These are phyloP conservation scores for Tupaia chinensis DNA, from an alignment of 2,113 vertebrate species.

Conservation along the genomic window DNA sequence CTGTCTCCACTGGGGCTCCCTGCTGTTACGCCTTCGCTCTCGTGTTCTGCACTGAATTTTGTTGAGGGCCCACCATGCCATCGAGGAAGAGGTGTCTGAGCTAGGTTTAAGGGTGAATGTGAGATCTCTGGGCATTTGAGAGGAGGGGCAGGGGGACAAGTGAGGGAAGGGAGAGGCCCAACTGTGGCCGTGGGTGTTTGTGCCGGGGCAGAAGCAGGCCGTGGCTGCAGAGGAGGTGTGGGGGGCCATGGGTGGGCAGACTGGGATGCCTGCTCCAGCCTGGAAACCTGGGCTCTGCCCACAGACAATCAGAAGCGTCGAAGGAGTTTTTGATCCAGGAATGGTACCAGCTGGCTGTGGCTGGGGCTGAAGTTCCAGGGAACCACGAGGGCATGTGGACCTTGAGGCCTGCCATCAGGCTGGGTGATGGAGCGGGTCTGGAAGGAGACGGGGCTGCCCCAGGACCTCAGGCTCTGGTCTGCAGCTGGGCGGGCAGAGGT, in stretches of 20 bases:
- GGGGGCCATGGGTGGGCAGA: not conserved
- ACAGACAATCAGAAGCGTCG: not conserved
- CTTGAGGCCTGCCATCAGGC: rapidly evolving
- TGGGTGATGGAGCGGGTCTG: not conserved
- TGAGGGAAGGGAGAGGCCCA: not conserved
- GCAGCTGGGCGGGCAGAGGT: rapidly evolving
- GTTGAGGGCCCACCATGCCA: not conserved
- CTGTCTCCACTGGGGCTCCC: too few relatives aligned
- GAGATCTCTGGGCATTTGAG: not conserved
- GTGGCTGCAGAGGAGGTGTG: not conserved
- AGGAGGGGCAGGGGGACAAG: too few relatives aligned
- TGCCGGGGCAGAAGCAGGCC: not conserved
- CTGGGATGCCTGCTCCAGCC: too few relatives aligned
- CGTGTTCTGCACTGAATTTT: too few relatives aligned
- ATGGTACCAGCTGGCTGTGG: not conserved
- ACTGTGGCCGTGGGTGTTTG: not conserved
- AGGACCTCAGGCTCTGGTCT: too few relatives aligned
- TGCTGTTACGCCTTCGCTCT: too few relatives aligned
- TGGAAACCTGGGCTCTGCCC: not conserved
- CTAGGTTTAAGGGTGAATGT: not conserved
- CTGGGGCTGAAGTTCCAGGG: not conserved
- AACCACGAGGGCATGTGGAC: not conserved
- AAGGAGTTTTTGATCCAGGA: not conserved
- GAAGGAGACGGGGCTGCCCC: too few relatives aligned
- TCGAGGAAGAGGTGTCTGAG: not conserved